Evolutionary conservation across 2,113 vertebrate genomes (phyloP), one percentile per base, ranked within the genome.

Genomic region (Hippolais icterina): DNA sequence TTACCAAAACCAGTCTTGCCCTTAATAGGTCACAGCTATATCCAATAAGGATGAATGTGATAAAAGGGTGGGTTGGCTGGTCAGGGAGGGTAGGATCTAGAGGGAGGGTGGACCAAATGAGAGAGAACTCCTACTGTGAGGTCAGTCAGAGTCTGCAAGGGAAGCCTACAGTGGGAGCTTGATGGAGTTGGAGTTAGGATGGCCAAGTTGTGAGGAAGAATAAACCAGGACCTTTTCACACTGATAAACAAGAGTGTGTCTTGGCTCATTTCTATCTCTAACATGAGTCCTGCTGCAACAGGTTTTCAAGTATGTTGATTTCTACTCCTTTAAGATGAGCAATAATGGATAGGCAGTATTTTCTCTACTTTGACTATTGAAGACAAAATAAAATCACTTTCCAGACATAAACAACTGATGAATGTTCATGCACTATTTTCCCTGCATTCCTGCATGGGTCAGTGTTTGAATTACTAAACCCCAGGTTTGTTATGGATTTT

Each of bases 261-360:
- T 59, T 4, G 3, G n/a, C 56, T 59, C 22, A 11, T 11, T 59
- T 59, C n/a, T 35, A 11, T 25, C 57, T 59, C 57, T 37, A 37
- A 25, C 4, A 5, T 8, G 2, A 59, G 10, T 10, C 25, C 7
- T 37, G n/a, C 15, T 59, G 23, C 2, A 3, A 39, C 4, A 39
- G 17, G 25, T 39, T 81, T 94, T 68, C 21, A 69, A 50, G 9
- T 52, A 33, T 20, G 11, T 28, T 85, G 8, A 25, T 69, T 74
- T 70, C 5, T 78, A 3, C 85, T 82, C 12, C 35, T 75, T 85
- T 22, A 39, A 78, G 28, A 52, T 70, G 15, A 4, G 4, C 7
- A 54, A 24, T 18, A 83, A 53, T 11, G 7, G 11, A 27, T 28
- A 64, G 53, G 9, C 5, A 64, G 7, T 20, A 21, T 16, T 72